Percentiles rank a stretch among this genome's conserved stretches.
These are phyloP conservation scores for Pemphigus obesinymphae DNA, from an alignment of 1,140 invertebrate genomes.

Conservation along the genomic window DNA sequence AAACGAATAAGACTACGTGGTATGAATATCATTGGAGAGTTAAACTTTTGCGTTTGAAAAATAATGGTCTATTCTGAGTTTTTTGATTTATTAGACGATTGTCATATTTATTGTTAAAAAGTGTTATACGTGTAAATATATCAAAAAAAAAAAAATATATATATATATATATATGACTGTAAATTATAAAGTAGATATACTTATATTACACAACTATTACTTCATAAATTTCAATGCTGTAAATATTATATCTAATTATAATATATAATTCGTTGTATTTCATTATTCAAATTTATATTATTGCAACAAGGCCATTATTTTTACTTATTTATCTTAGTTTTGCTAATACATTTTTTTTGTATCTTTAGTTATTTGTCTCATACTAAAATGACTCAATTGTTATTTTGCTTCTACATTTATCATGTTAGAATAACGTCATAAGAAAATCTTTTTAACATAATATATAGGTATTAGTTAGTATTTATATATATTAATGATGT, in stretches of 20 bases:
- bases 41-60: background rate
- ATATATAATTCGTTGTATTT: background rate
- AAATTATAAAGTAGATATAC: too few species aligned
- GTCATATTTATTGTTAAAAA: background rate
- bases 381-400: too few species aligned
- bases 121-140: too few species aligned
- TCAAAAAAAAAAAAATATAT: too few species aligned
- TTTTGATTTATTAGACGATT: background rate
- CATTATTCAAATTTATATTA: background rate
- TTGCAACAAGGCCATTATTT: background rate
- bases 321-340: background rate
- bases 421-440: too few species aligned
- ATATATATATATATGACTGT: too few species aligned
- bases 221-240: background rate
- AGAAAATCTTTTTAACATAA: too few species aligned
- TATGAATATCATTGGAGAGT: background rate
- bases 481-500: too few species aligned
- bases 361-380: background rate
- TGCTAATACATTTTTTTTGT: background rate
- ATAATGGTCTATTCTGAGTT: background rate
- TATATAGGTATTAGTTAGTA: too few species aligned
- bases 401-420: too few species aligned
- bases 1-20: background rate
- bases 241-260: background rate
- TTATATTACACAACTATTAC: too few species aligned